Evolutionary conservation across 2,888 invertebrate species (phyloP).

Genomic region (Pycnomerus fuliginosus): DNA sequence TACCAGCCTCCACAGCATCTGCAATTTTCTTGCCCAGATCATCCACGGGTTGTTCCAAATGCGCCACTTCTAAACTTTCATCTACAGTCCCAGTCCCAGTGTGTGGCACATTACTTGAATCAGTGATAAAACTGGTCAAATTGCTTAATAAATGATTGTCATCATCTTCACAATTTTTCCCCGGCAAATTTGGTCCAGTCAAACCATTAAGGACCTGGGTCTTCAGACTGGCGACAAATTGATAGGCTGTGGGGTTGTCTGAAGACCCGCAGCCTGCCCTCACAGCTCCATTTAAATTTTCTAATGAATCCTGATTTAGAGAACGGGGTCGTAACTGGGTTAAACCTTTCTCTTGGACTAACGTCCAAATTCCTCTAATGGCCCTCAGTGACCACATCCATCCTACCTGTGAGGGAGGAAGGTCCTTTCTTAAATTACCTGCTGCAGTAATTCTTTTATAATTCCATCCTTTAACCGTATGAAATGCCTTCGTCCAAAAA

Average conservation of each 20-base stretch:
- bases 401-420: constrained; percentile 23
- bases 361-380: constrained; percentile 15
- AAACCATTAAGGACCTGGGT: constrained; percentile 26
- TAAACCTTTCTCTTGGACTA: constrained; percentile 6
- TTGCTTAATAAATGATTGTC: constrained; percentile 3
- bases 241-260: constrained; percentile 25
- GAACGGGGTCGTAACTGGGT: constrained; percentile 13
- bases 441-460: constrained; percentile 16
- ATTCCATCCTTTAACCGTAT: constrained; percentile 12
- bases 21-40: background rate
- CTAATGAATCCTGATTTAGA: constrained; percentile 28
- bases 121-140: constrained; percentile 11
- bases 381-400: constrained; percentile 17
- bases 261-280: constrained; percentile 24
- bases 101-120: background rate
- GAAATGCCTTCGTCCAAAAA: constrained; percentile 13
- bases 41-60: background rate
- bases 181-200: background rate
- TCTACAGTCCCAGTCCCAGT: background rate
- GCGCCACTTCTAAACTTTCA: constrained; percentile 1
- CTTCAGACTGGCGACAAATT: constrained; percentile 25
- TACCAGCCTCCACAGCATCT: constrained; percentile 1
- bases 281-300: constrained; percentile 26
- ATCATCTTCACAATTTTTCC: constrained; percentile 24
- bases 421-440: constrained; percentile 5